Conservation (phyloP, 2,888 invertebrate genomes). For the Limnephilus lunatus region DNA sequence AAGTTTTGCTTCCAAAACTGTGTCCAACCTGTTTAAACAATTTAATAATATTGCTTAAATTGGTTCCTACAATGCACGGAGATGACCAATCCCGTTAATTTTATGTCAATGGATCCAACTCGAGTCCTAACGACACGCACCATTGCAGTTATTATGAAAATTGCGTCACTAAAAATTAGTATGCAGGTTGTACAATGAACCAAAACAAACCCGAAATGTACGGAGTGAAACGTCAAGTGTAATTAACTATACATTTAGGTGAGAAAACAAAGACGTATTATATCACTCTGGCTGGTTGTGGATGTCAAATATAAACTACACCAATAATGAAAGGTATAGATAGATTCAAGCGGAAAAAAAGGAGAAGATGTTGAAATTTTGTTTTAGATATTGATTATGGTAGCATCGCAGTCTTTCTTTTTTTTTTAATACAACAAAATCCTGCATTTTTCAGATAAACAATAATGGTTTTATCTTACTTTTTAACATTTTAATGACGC, state of each 20-base stretch:
- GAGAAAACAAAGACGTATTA: conserved; percentile 6
- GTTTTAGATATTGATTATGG: background rate
- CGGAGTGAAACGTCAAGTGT: conserved; percentile 11
- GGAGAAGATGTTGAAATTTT: background rate
- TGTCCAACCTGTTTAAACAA: background rate
- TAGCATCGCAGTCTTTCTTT: too few relatives aligned
- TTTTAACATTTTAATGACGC: too few relatives aligned
- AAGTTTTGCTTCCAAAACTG: background rate
- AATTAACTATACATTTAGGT: background rate
- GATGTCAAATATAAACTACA: conserved; percentile 15
- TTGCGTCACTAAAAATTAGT: conserved; percentile 53
- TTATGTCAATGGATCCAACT: background rate
- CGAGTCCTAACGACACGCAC: background rate
- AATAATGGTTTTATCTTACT: too few relatives aligned
- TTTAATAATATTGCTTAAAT: background rate
- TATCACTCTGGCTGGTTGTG: background rate
- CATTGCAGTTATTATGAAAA: conserved; percentile 34
- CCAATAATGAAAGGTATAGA: background rate
- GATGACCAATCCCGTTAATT: background rate
- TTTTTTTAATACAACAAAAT: too few relatives aligned
- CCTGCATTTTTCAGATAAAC: too few relatives aligned
- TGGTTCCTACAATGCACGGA: background rate
- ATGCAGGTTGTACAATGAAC: conserved; percentile 54
- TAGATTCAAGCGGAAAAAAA: background rate
- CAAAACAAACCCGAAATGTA: conserved; percentile 46